Conservation (phyloP, 2,113 vertebrate species). For the Scalopus aquaticus region DNA sequence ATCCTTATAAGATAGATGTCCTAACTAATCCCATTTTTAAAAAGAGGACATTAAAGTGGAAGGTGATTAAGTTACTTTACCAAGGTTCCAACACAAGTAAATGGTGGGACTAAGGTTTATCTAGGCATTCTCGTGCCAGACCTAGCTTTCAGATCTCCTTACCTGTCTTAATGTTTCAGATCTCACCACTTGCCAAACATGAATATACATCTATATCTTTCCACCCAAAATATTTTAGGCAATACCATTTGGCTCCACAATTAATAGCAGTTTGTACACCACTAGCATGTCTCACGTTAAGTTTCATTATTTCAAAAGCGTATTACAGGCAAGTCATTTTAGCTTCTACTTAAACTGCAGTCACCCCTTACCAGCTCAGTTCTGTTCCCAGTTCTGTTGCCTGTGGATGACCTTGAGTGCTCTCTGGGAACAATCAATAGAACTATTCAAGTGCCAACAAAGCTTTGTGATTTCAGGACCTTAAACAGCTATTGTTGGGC, state of each 20-base stretch:
- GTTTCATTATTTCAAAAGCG: background rate
- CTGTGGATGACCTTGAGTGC: background rate
- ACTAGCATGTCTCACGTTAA: background rate
- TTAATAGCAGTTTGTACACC: background rate
- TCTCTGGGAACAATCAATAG: background rate
- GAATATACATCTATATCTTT: background rate
- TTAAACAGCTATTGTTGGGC: background rate
- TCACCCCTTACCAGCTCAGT: background rate
- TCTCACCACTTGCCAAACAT: background rate
- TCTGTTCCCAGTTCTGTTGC: background rate
- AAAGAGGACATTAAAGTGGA: background rate
- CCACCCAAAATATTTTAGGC: background rate
- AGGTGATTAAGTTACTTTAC: background rate
- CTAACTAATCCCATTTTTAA: conserved; percentile 26
- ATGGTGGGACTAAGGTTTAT: background rate
- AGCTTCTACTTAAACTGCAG: background rate
- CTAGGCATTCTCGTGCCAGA: background rate
- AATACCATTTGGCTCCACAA: background rate
- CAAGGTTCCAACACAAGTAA: background rate
- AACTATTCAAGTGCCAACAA: background rate
- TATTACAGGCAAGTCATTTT: background rate
- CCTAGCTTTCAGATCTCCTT: background rate
- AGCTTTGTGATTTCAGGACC: background rate
- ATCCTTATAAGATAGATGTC: background rate
- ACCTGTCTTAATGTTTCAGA: background rate